Conservation (phyloP, 2,797 vertebrate genomes). For the Paguma larvata region DNA sequence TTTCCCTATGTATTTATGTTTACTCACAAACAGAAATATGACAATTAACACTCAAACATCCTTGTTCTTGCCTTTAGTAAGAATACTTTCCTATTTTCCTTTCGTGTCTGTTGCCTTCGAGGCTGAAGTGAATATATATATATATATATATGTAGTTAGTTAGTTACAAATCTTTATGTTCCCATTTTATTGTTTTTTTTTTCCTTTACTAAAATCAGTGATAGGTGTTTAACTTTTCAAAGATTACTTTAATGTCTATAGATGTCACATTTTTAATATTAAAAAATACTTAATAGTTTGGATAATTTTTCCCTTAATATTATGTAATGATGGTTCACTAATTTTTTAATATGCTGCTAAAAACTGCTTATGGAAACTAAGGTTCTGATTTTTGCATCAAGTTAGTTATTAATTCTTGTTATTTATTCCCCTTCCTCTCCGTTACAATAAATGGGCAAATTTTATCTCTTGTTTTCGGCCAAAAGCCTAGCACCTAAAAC, state of each 20-base stretch:
- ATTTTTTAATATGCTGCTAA: not conserved
- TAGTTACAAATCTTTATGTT: not conserved
- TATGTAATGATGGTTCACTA: not conserved
- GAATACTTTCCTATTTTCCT: not conserved
- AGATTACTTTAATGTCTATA: not conserved
- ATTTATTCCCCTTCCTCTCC: not conserved
- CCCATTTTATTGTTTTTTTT: not conserved
- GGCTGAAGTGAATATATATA: not conserved
- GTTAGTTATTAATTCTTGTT: not conserved
- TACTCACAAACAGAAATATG: not conserved
- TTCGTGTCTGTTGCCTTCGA: not conserved
- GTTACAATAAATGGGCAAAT: not conserved
- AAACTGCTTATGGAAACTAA: not conserved
- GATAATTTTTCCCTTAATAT: not conserved
- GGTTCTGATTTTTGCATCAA: not conserved
- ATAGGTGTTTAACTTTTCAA: not conserved
- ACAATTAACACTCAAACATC: not conserved
- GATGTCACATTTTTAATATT: not conserved
- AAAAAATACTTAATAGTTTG: constrained; percentile 29
- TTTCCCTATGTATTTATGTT: not conserved
- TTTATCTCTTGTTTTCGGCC: not conserved
- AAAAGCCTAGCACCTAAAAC: not conserved
- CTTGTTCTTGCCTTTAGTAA: not conserved
- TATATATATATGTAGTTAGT: not conserved
- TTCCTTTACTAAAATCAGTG: not conserved